Base-by-base conservation (phyloP, 2,797 vertebrate species). In the Valencia hispanica region DNA sequence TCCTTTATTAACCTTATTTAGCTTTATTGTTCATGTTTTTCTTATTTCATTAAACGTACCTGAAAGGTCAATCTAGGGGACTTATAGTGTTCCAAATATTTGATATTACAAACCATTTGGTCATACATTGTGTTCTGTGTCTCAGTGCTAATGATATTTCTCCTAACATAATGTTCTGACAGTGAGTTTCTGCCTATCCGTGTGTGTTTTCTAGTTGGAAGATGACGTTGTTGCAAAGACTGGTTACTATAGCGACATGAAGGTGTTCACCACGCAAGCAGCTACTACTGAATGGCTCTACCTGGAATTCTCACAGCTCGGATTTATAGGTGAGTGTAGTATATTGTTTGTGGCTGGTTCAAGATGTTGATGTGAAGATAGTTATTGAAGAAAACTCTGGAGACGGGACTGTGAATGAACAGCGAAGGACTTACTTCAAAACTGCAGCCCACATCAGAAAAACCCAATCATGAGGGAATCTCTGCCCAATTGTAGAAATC, bases 241-340 rank as follows among this genome's bases (percentile, higher is more conserved):
- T 12, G 91, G 87, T 68, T 98, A 97, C 89, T 89, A 94, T 48
- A 85, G 88, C n/a, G 79, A 89, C 59, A 95, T 98, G 84, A 95
- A 93, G 91, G 78, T 70, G 10, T 96, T 95, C 70, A 70, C 90
- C 70, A 77, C 32, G 25, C 59, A 89, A 47, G 85, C 95, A 8
- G 70, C 89, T 11, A 93, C 91, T 1, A 84, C 93, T 8, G 86
- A 94, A 0, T 98, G 97, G 97, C 83, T 97, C 83, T 93, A 92
- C 83, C 91, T 98, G 1, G 96, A 98, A 84, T 98, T 99, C 87
- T 98, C 97, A 61, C 92, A 95, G 30, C 96, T 98, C 74, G 97
- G 97, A 65, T 97, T 98, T 82, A 98, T 98, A 89, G 97, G 97
- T 98, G 88, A 70, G 63, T n/a, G n/a, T n/a, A n/a, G n/a, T n/a